A percentile compares a stretch with the other conserved stretches of the same genome.
These are phyloP conservation scores for Macrobrachium nipponense DNA, from an alignment of 1,140 invertebrate genomes.

Conservation along the genomic window DNA sequence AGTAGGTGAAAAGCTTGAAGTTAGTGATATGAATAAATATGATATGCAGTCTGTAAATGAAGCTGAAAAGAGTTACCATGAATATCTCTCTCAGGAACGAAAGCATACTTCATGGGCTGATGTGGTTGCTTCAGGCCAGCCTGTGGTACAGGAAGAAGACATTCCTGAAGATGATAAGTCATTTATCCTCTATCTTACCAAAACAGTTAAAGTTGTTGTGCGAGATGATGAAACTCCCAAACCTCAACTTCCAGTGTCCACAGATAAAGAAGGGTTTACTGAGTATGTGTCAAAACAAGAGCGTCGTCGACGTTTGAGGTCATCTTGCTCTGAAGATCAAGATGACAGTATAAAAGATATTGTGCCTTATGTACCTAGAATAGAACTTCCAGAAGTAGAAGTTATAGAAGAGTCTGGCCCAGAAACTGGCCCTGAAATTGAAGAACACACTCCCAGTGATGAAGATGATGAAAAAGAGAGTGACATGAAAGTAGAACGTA, in stretches of 20 bases:
- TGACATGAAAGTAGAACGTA: constrained; percentile 4
- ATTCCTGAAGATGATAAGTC: constrained; percentile 49
- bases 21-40: background rate
- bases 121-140: constrained; percentile 51
- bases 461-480: background rate
- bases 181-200: constrained; percentile 51
- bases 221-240: constrained; percentile 55
- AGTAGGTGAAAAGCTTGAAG: constrained; percentile 3
- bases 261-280: constrained; percentile 63
- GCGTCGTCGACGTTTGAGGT: constrained; percentile 62
- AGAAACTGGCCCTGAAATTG: background rate
- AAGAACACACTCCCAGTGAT: constrained; percentile 16
- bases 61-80: constrained; percentile 48
- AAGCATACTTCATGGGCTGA: constrained; percentile 41
- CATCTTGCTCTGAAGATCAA: constrained; percentile 64
- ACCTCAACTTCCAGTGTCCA: constrained; percentile 30
- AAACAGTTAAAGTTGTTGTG: constrained; percentile 60
- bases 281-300: constrained; percentile 62
- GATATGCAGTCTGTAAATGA: constrained; percentile 30
- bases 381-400: constrained; percentile 58
- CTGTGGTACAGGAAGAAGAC: constrained; percentile 47
- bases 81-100: constrained; percentile 31
- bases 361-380: constrained; percentile 56
- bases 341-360: constrained; percentile 58
- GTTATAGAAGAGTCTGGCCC: constrained; percentile 34